These are phyloP conservation scores for Drosophila ohnishii DNA, from an alignment of 1,140 invertebrate genomes.

Conservation along the genomic window DNA sequence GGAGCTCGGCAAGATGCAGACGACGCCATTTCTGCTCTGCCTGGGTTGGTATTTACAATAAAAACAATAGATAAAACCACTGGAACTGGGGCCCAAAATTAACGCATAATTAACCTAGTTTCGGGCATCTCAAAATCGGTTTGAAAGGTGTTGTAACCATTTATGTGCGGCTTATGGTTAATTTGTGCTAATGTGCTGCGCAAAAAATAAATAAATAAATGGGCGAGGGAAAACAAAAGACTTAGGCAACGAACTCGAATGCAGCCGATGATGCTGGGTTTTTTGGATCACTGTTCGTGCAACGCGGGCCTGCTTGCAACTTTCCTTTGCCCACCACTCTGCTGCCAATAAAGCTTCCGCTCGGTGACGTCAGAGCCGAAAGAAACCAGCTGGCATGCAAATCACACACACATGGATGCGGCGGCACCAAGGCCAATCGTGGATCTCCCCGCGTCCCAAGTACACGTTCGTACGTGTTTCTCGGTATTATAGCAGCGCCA, in stretches of 20 bases:
- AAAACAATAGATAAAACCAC: conserved; percentile 2
- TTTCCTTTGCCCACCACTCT: conserved; percentile 19
- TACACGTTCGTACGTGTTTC: conserved; percentile 53
- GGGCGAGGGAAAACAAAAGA: conserved; percentile 63
- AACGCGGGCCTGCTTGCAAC: conserved; percentile 31
- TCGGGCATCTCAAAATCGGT: conserved; percentile 10
- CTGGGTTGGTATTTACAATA: conserved; percentile 64
- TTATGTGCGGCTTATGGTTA: conserved; percentile 40
- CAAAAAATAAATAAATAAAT: conserved; percentile 32
- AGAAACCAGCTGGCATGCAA: conserved; percentile 49
- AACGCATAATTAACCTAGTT: conserved; percentile 55
- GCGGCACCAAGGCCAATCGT: conserved; percentile 38
- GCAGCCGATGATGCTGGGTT: conserved; percentile 20
- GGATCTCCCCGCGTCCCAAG: conserved; percentile 29
- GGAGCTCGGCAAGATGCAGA: conserved; percentile 57
- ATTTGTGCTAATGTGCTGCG: conserved; percentile 62
- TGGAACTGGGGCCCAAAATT: conserved; percentile 5
- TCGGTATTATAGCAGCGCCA: conserved; percentile 64
- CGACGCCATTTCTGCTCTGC: conserved; percentile 59
- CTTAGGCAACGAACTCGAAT: conserved; percentile 73
- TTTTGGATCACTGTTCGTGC: conserved; percentile 9
- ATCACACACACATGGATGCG: conserved; percentile 16
- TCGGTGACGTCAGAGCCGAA: conserved; percentile 41
- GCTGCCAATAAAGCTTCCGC: conserved; percentile 42
- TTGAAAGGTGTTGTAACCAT: conserved; percentile 51